These are phyloP conservation scores for Brevimyrus niger DNA, from an alignment of 2,113 vertebrate species.

Conservation along the genomic window DNA sequence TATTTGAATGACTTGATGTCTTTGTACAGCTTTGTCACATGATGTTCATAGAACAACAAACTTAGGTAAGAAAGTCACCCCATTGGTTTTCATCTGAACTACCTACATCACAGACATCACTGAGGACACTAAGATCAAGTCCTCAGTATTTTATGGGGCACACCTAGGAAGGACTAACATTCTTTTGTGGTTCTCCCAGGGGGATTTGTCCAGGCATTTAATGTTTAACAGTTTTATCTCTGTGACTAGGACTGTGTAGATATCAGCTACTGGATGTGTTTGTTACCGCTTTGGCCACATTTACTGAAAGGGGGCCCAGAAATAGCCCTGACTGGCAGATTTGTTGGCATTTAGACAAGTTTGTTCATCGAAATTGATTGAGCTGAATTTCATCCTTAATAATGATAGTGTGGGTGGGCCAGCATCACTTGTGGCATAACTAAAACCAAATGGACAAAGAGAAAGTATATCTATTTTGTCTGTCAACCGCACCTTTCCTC, in stretches of 20 bases:
- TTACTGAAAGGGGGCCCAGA: not conserved
- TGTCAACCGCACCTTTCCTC: not conserved
- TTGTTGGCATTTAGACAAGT: not conserved
- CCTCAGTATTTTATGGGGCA: not conserved
- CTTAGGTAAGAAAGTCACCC: not conserved
- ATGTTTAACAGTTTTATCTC: conserved; percentile 1
- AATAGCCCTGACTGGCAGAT: not conserved
- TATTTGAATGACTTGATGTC: not conserved
- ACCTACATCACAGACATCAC: not conserved
- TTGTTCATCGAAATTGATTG: not conserved
- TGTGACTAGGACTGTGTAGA: not conserved
- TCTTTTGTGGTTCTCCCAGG: not conserved
- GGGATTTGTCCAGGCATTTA: not conserved
- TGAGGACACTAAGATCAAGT: not conserved
- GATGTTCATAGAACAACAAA: not conserved
- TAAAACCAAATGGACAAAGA: not conserved
- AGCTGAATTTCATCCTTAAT: not conserved
- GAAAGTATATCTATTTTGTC: not conserved
- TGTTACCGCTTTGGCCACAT: not conserved
- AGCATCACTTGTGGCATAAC: not conserved
- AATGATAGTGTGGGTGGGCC: not conserved
- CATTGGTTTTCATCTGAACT: not conserved
- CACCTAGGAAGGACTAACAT: not conserved
- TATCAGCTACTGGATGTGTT: not conserved
- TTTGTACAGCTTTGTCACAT: not conserved